phyloP scores from a whole-genome alignment of 2,797 vertebrate genomes.

The Gymnocypris eckloni region DNA sequence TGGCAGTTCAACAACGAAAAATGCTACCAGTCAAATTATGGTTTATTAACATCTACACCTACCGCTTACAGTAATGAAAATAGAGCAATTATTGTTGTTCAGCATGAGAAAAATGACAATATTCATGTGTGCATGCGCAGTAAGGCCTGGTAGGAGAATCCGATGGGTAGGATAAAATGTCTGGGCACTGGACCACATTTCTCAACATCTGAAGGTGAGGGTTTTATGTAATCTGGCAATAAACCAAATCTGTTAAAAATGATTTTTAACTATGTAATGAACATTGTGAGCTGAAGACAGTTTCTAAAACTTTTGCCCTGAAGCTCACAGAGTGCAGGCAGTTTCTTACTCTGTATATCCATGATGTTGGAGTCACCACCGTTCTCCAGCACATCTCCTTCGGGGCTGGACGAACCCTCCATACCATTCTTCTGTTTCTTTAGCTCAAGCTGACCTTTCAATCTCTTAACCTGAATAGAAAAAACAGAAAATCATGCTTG shows the following conservation, averaged over 20 bases:
- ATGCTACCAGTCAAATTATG: not conserved
- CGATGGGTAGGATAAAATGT: not conserved
- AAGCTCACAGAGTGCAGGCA: not conserved
- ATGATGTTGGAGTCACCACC: constrained; percentile 82
- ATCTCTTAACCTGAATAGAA: constrained; percentile 84
- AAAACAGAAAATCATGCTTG: not conserved
- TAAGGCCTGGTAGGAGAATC: not conserved
- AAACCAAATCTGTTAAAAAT: not conserved
- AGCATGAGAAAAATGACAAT: not conserved
- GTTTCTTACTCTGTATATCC: constrained; percentile 85
- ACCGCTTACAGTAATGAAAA: not conserved
- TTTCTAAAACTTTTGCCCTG: not conserved
- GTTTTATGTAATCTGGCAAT: not conserved
- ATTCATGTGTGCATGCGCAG: not conserved
- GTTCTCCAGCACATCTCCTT: constrained; percentile 83
- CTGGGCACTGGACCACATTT: not conserved
- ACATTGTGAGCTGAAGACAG: not conserved
- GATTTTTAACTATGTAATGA: not conserved
- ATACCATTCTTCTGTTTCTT: constrained; percentile 77
- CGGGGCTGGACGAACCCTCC: constrained; percentile 66
- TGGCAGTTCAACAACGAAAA: not conserved
- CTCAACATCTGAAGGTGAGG: not conserved
- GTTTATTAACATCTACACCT: not conserved
- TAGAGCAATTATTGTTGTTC: not conserved
- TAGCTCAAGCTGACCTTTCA: constrained; percentile 89